These are phyloP conservation scores for Clarias magur DNA, from an alignment of 2,113 vertebrate genomes.

Conservation along the genomic window DNA sequence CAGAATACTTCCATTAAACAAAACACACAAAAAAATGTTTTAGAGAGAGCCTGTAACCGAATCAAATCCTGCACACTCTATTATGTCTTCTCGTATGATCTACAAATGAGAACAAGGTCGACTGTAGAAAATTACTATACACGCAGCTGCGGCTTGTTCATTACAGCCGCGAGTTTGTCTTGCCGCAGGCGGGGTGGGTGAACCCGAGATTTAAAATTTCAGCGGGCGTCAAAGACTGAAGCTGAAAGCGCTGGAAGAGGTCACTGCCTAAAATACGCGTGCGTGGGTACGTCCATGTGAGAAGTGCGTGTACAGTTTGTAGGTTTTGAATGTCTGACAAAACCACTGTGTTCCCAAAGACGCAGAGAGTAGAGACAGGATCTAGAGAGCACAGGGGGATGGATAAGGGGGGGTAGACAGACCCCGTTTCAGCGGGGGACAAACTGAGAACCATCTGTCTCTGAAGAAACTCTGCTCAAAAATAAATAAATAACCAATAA, in stretches of 20 bases:
- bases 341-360: slow-evolving; percentile 4
- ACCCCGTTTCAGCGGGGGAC: neutral
- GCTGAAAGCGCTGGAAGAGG: neutral
- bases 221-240: neutral
- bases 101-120: neutral
- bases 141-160: neutral
- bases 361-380: neutral
- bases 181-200: neutral
- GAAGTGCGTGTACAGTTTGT: slow-evolving; percentile 25
- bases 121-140: neutral
- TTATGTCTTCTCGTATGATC: neutral
- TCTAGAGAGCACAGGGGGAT: neutral
- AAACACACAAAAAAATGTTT: neutral
- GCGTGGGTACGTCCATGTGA: slow-evolving; percentile 2
- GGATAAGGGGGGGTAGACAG: neutral
- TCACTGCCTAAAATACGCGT: slow-evolving; percentile 48
- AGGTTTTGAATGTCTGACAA: slow-evolving; percentile 8
- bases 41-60: neutral
- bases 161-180: neutral
- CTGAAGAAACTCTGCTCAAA: neutral
- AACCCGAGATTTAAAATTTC: neutral
- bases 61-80: neutral
- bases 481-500: neutral
- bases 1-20: neutral
- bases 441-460: slow-evolving; percentile 12